Base-by-base conservation (phyloP, 2,113 vertebrate species). In the Oenanthe melanoleuca region DNA sequence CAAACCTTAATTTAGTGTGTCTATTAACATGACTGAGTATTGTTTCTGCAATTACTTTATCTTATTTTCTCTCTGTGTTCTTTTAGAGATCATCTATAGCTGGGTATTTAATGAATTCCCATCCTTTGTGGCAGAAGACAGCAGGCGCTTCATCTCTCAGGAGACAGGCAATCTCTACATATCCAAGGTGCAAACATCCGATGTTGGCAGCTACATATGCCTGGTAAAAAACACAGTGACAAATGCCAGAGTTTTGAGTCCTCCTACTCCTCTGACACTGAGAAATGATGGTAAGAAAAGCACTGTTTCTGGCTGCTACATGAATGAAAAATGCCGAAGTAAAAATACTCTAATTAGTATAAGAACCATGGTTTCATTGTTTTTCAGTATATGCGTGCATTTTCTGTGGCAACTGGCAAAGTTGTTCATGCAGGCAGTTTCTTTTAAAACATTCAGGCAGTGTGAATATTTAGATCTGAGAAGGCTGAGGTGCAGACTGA, bases 51-150 rank as follows among this genome's bases (percentile, higher is more conserved):
- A 88, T 75, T 78, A 14, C 28, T 91, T 80, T 57, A 6, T 45
- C 37, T 91, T 80, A 57, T 67, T 89, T 66, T 78, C 74, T 61
- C 85, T 65, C 40, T 94, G 37, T 92, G 16, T 89, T 55, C 91
- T 96, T 49, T 42, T 96, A 99, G 99, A 99, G 96, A 99, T 99
- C 93, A 98, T 99, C 97, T 99, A 99, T 96, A 99, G 99, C 87
- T 99, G 99, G 99, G 99, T 99, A 37, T 99, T 99, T 96, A 99
- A 99, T 64, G 99, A 99, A 96, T 99, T 99, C 97, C 99, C 99
- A 40, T 99, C 99, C 28, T 99, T 99, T 87, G 99, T 99, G 97
- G 98, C 97, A 24, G 99, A 99, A 97, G 99, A 99, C 91, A 99
- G 99, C 80, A 98, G 99, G 33, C 98, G 99, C 42, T 99, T 99